Evolutionary conservation across 2,113 vertebrate genomes (phyloP), one percentile per base, ranked within the genome.

Genomic region (Bambusicola thoracicus): DNA sequence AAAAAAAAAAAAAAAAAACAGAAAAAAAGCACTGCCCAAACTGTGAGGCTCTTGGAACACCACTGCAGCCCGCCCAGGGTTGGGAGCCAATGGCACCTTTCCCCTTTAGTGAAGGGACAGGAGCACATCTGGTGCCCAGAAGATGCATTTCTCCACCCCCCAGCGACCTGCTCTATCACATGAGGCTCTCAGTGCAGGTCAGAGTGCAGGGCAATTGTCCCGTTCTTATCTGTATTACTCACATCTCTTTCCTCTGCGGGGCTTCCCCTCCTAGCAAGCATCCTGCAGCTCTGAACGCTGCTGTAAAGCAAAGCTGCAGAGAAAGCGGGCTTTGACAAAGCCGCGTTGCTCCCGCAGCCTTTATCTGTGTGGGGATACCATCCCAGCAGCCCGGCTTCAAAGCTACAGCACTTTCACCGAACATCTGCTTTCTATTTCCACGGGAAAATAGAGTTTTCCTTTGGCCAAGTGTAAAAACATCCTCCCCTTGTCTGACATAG

Each of bases 231-330:
- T 34, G 38, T 4, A 5, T 55, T 44, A 75, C 20, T 15, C 51
- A 10, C 7, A 29, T 24, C 32, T 56, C 34, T 40, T 82, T 53
- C 43, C 62, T 36, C 30, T 18, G 11, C 1, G 3, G 29, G 29
- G 38, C 13, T 2, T 81, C 16, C 51, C 29, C 34, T 62, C 38
- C 27, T 44, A 46, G 30, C 1, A 5, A 66, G 49, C 48, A 69
- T 34, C 67, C 83, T 73, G 3, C 4, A 7, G 0, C 55, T 78
- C 81, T 49, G 46, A 81, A 30, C 0, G 0, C 32, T n/a, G 15
- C 46, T 16, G 78, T 69, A 48, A 36, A 41, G 46, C 61, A 90
- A 73, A 38, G 24, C 10, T 51, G 63, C 32, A 40, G 59, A 29
- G 59, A 38, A 80, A 38, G 19, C n/a, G 58, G 2, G 8, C 53